Evolutionary conservation across 1,140 invertebrate genomes (phyloP).

Genomic region (Chionoecetes opilio): DNA sequence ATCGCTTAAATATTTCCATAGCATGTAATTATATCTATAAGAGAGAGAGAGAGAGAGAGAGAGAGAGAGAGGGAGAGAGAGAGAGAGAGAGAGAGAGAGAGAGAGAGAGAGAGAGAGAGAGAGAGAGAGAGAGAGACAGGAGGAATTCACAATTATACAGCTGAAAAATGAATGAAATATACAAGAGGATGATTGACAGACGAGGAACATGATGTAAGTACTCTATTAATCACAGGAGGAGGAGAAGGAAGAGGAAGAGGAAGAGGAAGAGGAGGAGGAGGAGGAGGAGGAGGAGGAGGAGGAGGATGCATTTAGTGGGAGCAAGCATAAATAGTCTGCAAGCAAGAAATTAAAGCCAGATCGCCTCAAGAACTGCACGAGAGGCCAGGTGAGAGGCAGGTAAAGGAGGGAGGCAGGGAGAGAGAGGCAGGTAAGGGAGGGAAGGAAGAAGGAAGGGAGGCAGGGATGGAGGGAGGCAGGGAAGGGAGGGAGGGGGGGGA

Average conservation of each 20-base stretch:
- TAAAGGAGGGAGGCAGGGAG: not conserved
- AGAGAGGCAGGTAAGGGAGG: not conserved
- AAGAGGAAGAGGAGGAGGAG: not conserved
- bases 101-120: no score
- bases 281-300: conserved; percentile 23
- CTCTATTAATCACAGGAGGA: no score
- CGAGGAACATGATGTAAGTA: no score
- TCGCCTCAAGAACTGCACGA: not conserved
- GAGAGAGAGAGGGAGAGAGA: no score
- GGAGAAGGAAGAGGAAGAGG: not conserved
- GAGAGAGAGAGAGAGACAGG: no score
- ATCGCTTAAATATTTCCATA: no score
- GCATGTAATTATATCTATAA: no score
- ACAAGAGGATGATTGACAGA: not conserved
- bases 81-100: no score
- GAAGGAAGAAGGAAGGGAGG: not conserved
- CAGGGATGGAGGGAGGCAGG: not conserved
- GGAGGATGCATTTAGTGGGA: no score
- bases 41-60: no score
- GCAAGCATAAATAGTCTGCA: not conserved
- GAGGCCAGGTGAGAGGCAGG: not conserved
- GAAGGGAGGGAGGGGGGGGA: not conserved
- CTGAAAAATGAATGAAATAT: not conserved
- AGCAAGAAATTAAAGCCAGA: not conserved
- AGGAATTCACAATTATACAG: not conserved